A percentile compares a stretch with the other conserved stretches of the same genome.
phyloP scores from a whole-genome alignment of 2,113 vertebrate genomes.

The Piprites chloris region DNA sequence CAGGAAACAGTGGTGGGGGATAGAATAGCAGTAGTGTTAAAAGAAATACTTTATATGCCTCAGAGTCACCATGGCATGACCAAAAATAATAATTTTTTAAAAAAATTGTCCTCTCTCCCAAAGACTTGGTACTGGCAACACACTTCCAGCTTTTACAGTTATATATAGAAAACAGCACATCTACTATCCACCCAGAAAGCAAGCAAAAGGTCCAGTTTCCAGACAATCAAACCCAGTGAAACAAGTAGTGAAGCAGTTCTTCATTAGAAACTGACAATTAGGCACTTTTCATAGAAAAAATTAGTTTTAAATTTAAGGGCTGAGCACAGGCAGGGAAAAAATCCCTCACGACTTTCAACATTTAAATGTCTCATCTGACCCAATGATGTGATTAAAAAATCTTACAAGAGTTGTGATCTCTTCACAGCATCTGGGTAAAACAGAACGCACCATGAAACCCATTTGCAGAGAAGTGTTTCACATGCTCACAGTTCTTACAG shows the following conservation, averaged over 20 bases:
- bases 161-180: not conserved
- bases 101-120: not conserved
- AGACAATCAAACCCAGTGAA: not conserved
- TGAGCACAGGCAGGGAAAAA: not conserved
- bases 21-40: not conserved
- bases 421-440: not conserved
- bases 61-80: not conserved
- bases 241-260: not conserved
- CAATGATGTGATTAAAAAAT: not conserved
- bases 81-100: too few species aligned
- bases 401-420: not conserved
- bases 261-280: not conserved
- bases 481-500: not conserved
- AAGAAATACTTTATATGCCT: not conserved
- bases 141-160: not conserved
- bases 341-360: not conserved
- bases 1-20: not conserved
- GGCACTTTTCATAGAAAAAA: not conserved
- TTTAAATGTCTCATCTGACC: not conserved
- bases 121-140: not conserved
- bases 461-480: not conserved
- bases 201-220: not conserved
- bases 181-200: not conserved
- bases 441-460: not conserved
- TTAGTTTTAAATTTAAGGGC: not conserved